Evolutionary conservation across 2,888 invertebrate genomes (phyloP).

Genomic region (Willowsia nigromaculata): DNA sequence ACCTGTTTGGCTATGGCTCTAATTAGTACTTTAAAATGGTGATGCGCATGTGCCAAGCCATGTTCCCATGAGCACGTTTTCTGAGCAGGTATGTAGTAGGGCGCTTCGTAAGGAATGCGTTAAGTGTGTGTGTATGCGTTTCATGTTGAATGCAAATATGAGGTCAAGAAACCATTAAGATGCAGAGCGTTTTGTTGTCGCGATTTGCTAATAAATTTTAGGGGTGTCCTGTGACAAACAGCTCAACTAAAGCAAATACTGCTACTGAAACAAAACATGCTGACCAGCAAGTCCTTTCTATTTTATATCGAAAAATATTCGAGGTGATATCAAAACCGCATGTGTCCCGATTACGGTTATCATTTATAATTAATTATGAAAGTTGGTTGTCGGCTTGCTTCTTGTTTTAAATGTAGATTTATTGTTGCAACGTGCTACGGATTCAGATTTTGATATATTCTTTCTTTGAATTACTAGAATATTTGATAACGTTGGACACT

Average conservation of each 20-base stretch:
- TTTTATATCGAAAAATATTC: constrained; percentile 7
- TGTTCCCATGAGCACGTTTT: constrained; percentile 33
- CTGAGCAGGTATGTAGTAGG: constrained; percentile 15
- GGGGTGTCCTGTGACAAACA: background rate
- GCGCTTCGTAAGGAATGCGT: constrained; percentile 3
- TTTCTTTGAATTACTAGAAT: background rate
- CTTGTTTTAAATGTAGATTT: constrained; percentile 38
- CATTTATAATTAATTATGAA: constrained; percentile 56
- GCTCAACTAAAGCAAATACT: background rate
- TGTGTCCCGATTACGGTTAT: constrained; percentile 61
- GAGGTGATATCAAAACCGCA: constrained; percentile 47
- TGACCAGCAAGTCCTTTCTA: constrained; percentile 3
- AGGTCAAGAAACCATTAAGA: constrained; percentile 49
- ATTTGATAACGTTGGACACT: background rate
- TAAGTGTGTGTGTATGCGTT: background rate
- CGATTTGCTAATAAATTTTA: constrained; percentile 22
- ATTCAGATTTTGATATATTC: background rate
- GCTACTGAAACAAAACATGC: background rate
- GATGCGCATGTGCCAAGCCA: constrained; percentile 30
- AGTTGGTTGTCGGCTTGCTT: constrained; percentile 36
- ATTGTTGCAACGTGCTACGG: background rate
- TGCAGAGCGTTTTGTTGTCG: constrained; percentile 35
- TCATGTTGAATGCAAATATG: constrained; percentile 8
- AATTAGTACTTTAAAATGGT: constrained; percentile 36
- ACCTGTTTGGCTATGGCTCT: constrained; percentile 34